A percentile compares a stretch with the other conserved stretches of the same genome.
These are phyloP conservation scores for Sphenodon punctatus DNA, from an alignment of 2,797 vertebrate species.

Conservation along the genomic window DNA sequence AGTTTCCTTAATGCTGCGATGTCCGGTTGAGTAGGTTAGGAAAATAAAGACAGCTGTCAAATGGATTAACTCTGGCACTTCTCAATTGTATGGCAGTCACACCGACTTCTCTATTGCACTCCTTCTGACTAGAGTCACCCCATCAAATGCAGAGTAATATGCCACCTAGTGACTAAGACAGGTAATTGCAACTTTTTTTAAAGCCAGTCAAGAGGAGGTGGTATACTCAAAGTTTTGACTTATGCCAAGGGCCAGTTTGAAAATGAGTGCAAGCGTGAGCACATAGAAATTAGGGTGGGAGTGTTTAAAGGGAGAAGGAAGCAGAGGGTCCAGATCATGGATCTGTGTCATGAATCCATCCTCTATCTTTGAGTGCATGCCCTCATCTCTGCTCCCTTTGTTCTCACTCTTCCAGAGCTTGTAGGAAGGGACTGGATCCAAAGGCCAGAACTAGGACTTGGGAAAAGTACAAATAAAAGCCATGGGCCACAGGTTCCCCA, in stretches of 20 bases:
- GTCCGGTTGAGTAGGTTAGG: not conserved
- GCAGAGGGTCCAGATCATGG: too few relatives aligned
- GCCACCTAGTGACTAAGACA: not conserved
- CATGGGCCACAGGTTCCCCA: too few relatives aligned
- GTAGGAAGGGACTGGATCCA: too few relatives aligned
- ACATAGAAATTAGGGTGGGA: too few relatives aligned
- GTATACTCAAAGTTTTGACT: not conserved
- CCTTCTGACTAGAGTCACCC: not conserved
- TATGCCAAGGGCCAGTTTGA: accelerated
- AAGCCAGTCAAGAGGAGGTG: not conserved
- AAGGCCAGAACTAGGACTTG: too few relatives aligned
- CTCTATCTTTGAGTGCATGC: too few relatives aligned
- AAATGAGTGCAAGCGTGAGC: too few relatives aligned
- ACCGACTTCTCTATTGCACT: not conserved
- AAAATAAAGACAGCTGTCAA: not conserved
- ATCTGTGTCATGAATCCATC: too few relatives aligned
- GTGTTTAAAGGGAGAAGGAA: too few relatives aligned
- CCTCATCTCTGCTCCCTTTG: too few relatives aligned
- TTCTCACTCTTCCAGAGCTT: too few relatives aligned
- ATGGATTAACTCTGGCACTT: not conserved
- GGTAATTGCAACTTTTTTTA: not conserved
- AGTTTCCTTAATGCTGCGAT: slow-evolving; percentile 38
- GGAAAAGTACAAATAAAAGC: too few relatives aligned
- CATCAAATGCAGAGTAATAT: not conserved
- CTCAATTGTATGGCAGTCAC: not conserved